Percentiles rank a stretch among this genome's conserved stretches.
These are phyloP conservation scores for Luperina nickerlii DNA, from an alignment of 2,888 invertebrate species.

Conservation along the genomic window DNA sequence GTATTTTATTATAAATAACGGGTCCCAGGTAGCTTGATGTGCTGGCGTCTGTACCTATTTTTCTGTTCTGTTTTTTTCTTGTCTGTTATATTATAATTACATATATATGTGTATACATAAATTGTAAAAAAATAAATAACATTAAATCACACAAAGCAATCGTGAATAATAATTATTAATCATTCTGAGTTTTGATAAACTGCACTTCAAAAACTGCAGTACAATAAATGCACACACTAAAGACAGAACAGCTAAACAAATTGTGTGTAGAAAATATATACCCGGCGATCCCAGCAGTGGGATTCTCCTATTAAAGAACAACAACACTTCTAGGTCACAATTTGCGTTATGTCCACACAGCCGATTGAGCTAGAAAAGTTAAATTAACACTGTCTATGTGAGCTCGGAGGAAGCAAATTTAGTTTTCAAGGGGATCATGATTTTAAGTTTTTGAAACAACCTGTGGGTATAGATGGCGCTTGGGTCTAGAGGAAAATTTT, in stretches of 20 bases:
- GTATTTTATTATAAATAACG: too few relatives aligned
- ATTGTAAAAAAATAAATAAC: too few relatives aligned
- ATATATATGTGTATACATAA: too few relatives aligned
- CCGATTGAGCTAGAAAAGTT: slow-evolving; percentile 57
- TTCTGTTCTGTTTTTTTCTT: too few relatives aligned
- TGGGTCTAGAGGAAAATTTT: not conserved
- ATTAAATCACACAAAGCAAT: too few relatives aligned
- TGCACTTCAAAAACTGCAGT: accelerated
- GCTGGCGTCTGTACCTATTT: too few relatives aligned
- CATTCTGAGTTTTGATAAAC: not conserved
- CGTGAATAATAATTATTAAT: not conserved
- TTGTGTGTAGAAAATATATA: slow-evolving; percentile 4
- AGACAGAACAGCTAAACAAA: not conserved
- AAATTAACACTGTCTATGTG: slow-evolving; percentile 45
- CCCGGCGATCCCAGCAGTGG: slow-evolving; percentile 28
- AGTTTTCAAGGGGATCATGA: slow-evolving; percentile 17
- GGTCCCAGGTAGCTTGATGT: too few relatives aligned
- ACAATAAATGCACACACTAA: not conserved
- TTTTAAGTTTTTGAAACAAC: slow-evolving; percentile 37
- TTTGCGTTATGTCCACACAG: slow-evolving; percentile 36
- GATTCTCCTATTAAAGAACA: slow-evolving; percentile 49
- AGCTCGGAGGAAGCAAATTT: slow-evolving; percentile 5
- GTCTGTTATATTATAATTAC: too few relatives aligned
- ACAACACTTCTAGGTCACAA: slow-evolving; percentile 41
- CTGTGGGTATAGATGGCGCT: not conserved